Base-by-base conservation (phyloP, 2,113 vertebrate species). In the Turnix velox region DNA sequence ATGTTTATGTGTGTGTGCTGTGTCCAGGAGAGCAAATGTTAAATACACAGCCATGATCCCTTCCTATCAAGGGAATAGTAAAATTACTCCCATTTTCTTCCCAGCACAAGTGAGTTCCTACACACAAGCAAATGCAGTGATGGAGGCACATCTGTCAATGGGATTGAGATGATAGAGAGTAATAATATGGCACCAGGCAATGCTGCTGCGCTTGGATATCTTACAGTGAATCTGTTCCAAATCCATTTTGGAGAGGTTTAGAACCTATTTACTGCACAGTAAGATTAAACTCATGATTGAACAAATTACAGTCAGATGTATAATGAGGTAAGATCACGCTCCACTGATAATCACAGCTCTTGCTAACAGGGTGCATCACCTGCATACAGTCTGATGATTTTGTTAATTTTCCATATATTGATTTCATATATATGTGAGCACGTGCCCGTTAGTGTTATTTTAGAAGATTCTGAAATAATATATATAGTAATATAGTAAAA, bases 171-270 rank as follows among this genome's bases (percentile, higher is more conserved):
- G 87, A 91, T 58, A 5, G 61, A 40, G 69, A 61, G 77, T 14
- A 88, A 93, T 94, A 84, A 49, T 15, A 6, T 40, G 84, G 91
- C 95, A 78, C 88, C 83, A 88, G 79, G 80, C 68, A 31, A 2
- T 10, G 19, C 3, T 86, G 72, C 90, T 63, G 83, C 83, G 61
- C 73, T 79, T 51, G 0, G 5, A 43, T 81, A 24, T 76, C 74
- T 73, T 13, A 55, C 33, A 23, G 62, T 4, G 18, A 81, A 68
- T 84, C 88, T 40, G 27, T 88, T 93, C 68, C 91, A 95, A 67
- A 84, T 81, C 45, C 43, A 24, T 86, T 82, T 51, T 72, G 80
- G 95, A 68, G 84, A 68, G 81, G 37, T 63, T 91, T 54, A 62
- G 59, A 84, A n/a, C 61, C 71, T 68, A 61, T 77, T 90, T 92